Evolutionary conservation across 2,888 invertebrate genomes (phyloP).

Genomic region (Conus canariensis): DNA sequence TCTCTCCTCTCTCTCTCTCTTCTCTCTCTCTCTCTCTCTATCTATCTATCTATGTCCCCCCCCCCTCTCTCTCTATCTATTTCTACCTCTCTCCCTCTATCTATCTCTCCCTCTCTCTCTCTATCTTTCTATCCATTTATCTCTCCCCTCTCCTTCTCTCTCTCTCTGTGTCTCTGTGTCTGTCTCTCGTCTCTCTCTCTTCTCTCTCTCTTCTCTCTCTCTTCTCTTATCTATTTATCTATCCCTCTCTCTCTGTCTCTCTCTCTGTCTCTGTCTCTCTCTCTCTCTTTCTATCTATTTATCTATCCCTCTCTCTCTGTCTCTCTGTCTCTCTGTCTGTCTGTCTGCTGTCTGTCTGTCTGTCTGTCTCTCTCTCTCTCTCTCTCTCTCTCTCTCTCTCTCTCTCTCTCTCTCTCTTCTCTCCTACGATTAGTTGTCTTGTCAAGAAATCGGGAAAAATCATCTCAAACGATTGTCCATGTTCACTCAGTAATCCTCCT

Average conservation of each 20-base stretch:
- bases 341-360: neutral
- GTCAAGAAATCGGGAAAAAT: too few relatives aligned
- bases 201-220: neutral
- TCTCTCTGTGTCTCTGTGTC: neutral
- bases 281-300: neutral
- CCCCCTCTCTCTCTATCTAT: constrained; percentile 9
- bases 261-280: neutral
- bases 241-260: neutral
- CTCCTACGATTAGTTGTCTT: neutral
- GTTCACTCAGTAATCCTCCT: too few relatives aligned
- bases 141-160: constrained; percentile 11
- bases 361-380: constrained; percentile 22
- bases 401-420: constrained; percentile 16
- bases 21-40: too few relatives aligned
- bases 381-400: neutral
- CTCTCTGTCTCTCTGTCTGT: neutral
- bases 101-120: neutral
- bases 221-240: neutral
- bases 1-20: too few relatives aligned
- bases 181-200: neutral
- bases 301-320: neutral
- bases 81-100: constrained; percentile 19
- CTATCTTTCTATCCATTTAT: neutral
- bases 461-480: too few relatives aligned
- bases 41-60: too few relatives aligned